phyloP scores from a whole-genome alignment of 2,797 vertebrate genomes.

The Periparus ater region DNA sequence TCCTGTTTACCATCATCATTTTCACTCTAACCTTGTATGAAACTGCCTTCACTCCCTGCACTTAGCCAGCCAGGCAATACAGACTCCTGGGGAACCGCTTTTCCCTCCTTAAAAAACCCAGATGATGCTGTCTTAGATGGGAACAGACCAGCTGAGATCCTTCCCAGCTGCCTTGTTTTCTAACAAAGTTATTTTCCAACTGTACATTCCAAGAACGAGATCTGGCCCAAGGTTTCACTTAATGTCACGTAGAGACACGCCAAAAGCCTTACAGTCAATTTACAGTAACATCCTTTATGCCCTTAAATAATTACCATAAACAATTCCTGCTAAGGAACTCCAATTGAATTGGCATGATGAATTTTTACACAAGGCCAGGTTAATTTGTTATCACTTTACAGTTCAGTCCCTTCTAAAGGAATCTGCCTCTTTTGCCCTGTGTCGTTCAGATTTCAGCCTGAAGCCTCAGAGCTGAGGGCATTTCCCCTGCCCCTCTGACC shows the following conservation, averaged over 20 bases:
- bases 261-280: background rate
- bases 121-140: background rate
- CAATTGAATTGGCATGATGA: background rate
- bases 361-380: background rate
- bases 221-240: background rate
- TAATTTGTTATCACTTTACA: background rate
- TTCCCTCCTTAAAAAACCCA: background rate
- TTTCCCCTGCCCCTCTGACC: background rate
- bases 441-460: background rate
- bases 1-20: background rate
- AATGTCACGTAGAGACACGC: rapidly evolving
- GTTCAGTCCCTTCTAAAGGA: background rate
- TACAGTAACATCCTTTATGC: background rate
- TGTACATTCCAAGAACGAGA: background rate
- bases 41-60: background rate
- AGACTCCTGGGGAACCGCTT: background rate
- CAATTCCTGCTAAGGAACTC: background rate
- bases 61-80: background rate
- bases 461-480: background rate
- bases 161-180: background rate
- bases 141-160: background rate
- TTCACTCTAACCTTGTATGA: background rate
- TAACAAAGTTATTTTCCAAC: background rate
- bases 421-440: background rate
- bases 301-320: background rate